phyloP scores from a whole-genome alignment of 2,888 invertebrate species.

The Dichetophora obliterata region DNA sequence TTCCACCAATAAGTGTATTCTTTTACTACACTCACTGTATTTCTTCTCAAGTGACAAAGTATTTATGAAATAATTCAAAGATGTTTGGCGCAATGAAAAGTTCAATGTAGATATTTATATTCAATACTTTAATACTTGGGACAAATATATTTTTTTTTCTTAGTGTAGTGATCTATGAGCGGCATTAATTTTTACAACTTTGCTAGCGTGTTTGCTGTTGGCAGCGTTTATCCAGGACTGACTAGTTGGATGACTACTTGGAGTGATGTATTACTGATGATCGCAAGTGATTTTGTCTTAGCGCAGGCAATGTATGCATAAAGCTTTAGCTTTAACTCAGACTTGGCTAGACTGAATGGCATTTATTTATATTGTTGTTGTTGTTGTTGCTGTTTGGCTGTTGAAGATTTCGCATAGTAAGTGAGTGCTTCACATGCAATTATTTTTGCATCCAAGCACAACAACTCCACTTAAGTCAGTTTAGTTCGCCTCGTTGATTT shows the following conservation, averaged over 20 bases:
- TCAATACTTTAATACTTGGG: no score
- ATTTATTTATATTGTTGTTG: conserved; percentile 19
- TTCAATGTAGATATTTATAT: no score
- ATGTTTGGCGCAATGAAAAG: no score
- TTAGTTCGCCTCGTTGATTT: no score
- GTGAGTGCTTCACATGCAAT: conserved; percentile 26
- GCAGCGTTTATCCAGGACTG: neutral
- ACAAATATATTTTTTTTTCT: no score
- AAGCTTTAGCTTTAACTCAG: neutral
- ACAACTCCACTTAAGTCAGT: neutral
- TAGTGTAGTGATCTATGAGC: conserved; percentile 38
- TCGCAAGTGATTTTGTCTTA: neutral
- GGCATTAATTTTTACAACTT: conserved; percentile 23
- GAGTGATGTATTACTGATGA: neutral
- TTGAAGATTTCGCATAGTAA: conserved; percentile 7
- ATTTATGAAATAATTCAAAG: no score
- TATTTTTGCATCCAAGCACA: conserved; percentile 13
- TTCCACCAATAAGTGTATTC: no score
- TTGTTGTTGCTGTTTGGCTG: conserved; percentile 43
- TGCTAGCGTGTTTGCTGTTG: neutral
- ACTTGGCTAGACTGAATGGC: conserved; percentile 37
- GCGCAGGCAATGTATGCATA: neutral
- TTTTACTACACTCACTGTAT: no score
- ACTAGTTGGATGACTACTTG: neutral
- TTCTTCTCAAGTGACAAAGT: no score